Evolutionary conservation across 2,113 vertebrate species (phyloP), one percentile per base, ranked within the genome.

Genomic region (Passer montanus): DNA sequence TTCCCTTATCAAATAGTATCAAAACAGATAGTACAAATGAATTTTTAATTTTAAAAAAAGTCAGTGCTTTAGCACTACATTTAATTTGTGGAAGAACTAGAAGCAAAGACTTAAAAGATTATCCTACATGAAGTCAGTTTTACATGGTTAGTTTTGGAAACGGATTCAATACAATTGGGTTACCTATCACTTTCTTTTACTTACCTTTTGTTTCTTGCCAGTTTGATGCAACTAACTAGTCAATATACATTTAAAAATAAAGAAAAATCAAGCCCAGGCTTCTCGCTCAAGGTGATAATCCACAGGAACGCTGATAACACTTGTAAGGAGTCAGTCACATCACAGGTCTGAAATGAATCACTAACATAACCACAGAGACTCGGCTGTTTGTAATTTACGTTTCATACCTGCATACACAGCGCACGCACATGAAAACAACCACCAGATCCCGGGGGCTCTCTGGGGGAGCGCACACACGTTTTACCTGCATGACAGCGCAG

Each of bases 401-500:
- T 81, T 75, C 35, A 7, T 1, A 43, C 35, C 11, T 11, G 17
- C 11, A 3, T 0, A 28, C 33, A 43, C 13, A 30, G 10, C 8
- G 9, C 28, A 30, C 4, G 4, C 0, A 84, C 52, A 43, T 15
- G 16, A 58, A 30, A 31, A 2, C 24, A 55, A 1, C 43, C 11
- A 14, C 1, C 4, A 23, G 4, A 31, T 11, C 18, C 5, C 56
- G 9, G 27, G 18, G 31, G 2, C 15, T 58, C n/a, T 7, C 15
- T 10, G 35, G 7, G 16, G 5, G 20, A 11, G 39, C 1, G 11
- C 2, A 39, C 3, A 15, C 4, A 2, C 0, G 13, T 6, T 75
- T 33, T 1, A 52, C 17, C 2, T 0, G 28, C 31, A 1, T 2
- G 33, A 5, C 3, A 31, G 21, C 12, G 8, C 22, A 20, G 20